Base-by-base conservation (phyloP, 2,113 vertebrate genomes). In the Ictidomys tridecemlineatus region DNA sequence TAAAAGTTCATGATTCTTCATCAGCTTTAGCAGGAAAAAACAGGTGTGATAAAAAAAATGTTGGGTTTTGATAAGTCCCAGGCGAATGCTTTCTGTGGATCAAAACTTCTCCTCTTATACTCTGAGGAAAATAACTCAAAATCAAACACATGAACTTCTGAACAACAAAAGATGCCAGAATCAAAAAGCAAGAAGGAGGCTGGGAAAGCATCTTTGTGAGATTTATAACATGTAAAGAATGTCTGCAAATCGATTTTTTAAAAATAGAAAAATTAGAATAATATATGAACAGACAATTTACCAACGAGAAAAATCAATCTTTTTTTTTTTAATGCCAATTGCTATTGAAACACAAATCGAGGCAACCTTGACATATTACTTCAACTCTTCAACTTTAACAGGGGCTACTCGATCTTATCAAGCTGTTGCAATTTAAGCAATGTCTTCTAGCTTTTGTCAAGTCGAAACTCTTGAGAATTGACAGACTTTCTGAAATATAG, bases 1-100 rank as follows among this genome's bases (percentile, higher is more conserved):
- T 72, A 83, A 90, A 89, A 83, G 74, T 83, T 95, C 61, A 51
- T 37, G n/a, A 82, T 51, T 76, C 17, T 63, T 77, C 70, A 93
- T 85, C 32, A 48, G 1, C 65, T 61, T 69, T 32, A 56, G 76
- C 69, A 70, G 42, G 69, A 95, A 91, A 45, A 51, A 51, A 37
- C 16, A 87, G 6, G 53, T 84, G 61, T 61, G 8, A 73, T 73
- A 24, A 58, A 84, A 78, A 70, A 65, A 82, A 8, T 13, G 20
- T 65, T 65, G 20, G 18, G 8, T 65, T 91, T 87, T 91, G 26
- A 30, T 69, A 37, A 77, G 26, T 67, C 67, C 32, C 58, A 45
- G 14, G 34, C 18, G 37, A 58, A 20, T 58, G 53, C n/a, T 82
- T 51, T 70, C 20, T 61, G 14, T 34, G 77, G 83, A 22, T 42